phyloP scores from a whole-genome alignment of 2,113 vertebrate genomes.

The Leucoraja erinaceus region DNA sequence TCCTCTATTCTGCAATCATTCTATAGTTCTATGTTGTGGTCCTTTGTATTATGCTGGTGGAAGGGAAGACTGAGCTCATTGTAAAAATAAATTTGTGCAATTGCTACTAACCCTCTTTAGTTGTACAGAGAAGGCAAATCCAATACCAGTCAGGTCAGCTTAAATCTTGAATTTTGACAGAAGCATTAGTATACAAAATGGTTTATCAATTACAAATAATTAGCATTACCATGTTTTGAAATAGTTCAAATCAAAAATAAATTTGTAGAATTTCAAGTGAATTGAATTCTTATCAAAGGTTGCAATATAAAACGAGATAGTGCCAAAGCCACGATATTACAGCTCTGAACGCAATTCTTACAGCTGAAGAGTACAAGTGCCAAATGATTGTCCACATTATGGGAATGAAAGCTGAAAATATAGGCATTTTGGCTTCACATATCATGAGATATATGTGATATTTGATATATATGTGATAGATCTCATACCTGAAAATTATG shows the following conservation, averaged over 20 bases:
- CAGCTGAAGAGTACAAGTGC: not conserved
- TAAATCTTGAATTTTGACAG: not conserved
- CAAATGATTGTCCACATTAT: not conserved
- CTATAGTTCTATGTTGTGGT: too few species aligned
- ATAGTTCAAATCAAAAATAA: not conserved
- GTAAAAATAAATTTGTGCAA: not conserved
- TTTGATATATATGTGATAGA: too few species aligned
- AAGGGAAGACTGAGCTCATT: not conserved
- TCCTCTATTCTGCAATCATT: too few species aligned
- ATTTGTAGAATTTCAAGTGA: not conserved
- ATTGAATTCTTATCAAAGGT: not conserved
- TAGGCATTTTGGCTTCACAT: conserved; percentile 18
- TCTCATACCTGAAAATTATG: conserved; percentile 14
- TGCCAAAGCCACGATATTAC: not conserved
- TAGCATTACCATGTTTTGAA: not conserved
- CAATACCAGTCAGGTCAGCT: not conserved
- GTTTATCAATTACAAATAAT: not conserved
- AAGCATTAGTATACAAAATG: not conserved
- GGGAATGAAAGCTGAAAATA: not conserved
- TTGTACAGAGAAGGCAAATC: not conserved
- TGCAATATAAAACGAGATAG: not conserved
- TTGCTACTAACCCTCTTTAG: not conserved
- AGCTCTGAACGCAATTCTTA: not conserved
- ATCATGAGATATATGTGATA: not conserved
- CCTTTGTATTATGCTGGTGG: not conserved